Base-by-base conservation (phyloP, 2,888 invertebrate genomes). In the Clitarchus hookeri region DNA sequence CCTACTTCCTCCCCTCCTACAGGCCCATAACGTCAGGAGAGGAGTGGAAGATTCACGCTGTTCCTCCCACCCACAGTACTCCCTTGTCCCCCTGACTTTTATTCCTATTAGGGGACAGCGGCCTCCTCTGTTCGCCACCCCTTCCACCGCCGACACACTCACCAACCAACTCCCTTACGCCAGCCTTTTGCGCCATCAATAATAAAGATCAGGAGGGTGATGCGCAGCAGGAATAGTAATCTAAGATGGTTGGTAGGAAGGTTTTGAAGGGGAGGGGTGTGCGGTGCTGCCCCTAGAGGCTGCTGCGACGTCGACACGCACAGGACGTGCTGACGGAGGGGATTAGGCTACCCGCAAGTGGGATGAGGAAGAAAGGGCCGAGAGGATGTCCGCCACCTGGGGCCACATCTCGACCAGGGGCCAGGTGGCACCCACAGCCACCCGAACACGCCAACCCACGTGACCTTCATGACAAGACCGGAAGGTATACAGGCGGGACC, bases 231-330 rank as follows among this genome's bases (percentile, higher is more conserved):
- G 65, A 65, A 65, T 65, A 65, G 23, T 4, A 19, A 65, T n/a
- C 1, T n/a, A 19, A 11, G n/a, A n/a, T 0, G 65, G n/a, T n/a
- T n/a, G n/a, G 65, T 53, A 53, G 3, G 53, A 8, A 19, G 65
- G 16, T 6, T 0, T n/a, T 0, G 65, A 65, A 23, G 23, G 65
- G 65, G 65, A n/a, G 0, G 23, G 65, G n/a, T 16, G 65, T 12
- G 65, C n/a, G 65, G 65, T 65, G 13, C 65, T 11, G 65, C 8
- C 65, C 48, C 48, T 13, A 48, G 48, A 48, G 48, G 48, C 48
- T 48, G 48, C 65, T 65, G 65, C 65, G 65, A 65, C 65, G 23
- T 65, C 65, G n/a, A 65, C 65, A 65, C 65, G 65, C 65, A 65
- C 48, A 48, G 48, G 48, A 8, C 48, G 48, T 48, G 48, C 48